These are phyloP conservation scores for Loris lydekkerianus DNA, from an alignment of 2,797 vertebrate genomes.

Conservation along the genomic window DNA sequence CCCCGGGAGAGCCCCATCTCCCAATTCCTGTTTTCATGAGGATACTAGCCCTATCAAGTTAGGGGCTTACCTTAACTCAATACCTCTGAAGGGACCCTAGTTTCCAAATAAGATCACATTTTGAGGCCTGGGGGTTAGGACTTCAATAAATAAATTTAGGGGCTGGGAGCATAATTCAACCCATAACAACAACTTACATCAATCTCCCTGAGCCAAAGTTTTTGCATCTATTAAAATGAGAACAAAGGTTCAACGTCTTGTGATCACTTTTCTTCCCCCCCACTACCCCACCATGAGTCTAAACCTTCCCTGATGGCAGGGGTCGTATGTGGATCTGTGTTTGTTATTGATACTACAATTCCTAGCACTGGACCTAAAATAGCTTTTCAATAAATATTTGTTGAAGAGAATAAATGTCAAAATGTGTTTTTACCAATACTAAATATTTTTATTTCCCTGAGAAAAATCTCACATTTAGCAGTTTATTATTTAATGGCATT, in stretches of 20 bases:
- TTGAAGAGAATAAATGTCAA: slow-evolving; percentile 18
- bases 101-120: not conserved
- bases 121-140: not conserved
- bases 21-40: not conserved
- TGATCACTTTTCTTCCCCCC: not conserved
- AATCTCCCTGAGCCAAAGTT: not conserved
- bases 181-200: not conserved
- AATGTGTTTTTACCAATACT: slow-evolving; percentile 24
- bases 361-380: not conserved
- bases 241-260: not conserved
- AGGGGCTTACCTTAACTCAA: not conserved
- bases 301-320: not conserved
- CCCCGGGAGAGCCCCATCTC: not conserved
- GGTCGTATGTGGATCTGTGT: not conserved
- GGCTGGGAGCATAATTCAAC: not conserved
- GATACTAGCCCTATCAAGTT: not conserved
- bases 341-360: not conserved
- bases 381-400: not conserved
- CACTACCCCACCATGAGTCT: not conserved
- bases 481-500: slow-evolving; percentile 22
- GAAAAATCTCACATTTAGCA: slow-evolving; percentile 18
- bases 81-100: not conserved
- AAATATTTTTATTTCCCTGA: slow-evolving; percentile 3
- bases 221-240: not conserved
- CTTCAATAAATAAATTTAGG: not conserved